phyloP scores from a whole-genome alignment of 2,888 invertebrate species.

The Drosophila flavopinicola region DNA sequence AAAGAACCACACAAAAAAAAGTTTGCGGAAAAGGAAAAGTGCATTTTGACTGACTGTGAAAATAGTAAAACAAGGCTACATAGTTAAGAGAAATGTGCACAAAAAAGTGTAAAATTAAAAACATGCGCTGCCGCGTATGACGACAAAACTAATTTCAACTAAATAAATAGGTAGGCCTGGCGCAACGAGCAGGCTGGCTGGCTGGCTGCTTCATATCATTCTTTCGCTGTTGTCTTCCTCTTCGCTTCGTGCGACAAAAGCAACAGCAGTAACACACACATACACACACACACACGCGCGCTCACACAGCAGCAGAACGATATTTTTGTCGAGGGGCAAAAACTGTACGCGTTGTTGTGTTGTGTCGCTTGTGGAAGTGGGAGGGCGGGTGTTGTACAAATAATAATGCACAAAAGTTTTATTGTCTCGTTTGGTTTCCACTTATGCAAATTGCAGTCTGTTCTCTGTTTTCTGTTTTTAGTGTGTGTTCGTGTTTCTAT shows the following conservation, averaged over 20 bases:
- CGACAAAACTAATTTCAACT: conserved; percentile 32
- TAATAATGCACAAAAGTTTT: conserved; percentile 49
- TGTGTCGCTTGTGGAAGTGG: conserved; percentile 31
- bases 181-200: conserved; percentile 37
- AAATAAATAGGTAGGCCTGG: conserved; percentile 49
- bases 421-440: conserved; percentile 61
- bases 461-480: conserved; percentile 2
- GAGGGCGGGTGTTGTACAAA: conserved; percentile 27
- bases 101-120: conserved; percentile 45
- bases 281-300: conserved; percentile 21
- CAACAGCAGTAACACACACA: conserved; percentile 52
- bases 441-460: conserved; percentile 68
- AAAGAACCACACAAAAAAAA: conserved; percentile 70
- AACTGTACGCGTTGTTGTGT: conserved; percentile 64
- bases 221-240: conserved; percentile 63
- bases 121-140: conserved; percentile 60
- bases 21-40: conserved; percentile 76
- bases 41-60: conserved; percentile 63
- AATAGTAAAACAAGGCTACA: conserved; percentile 42
- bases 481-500: not conserved
- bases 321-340: conserved; percentile 74
- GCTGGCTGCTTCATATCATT: conserved; percentile 51
- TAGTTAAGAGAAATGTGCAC: conserved; percentile 48
- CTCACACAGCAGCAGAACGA: conserved; percentile 65
- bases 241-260: conserved; percentile 60